These are phyloP conservation scores for Apodemia hepburni DNA, from an alignment of 2,888 invertebrate genomes.

Conservation along the genomic window DNA sequence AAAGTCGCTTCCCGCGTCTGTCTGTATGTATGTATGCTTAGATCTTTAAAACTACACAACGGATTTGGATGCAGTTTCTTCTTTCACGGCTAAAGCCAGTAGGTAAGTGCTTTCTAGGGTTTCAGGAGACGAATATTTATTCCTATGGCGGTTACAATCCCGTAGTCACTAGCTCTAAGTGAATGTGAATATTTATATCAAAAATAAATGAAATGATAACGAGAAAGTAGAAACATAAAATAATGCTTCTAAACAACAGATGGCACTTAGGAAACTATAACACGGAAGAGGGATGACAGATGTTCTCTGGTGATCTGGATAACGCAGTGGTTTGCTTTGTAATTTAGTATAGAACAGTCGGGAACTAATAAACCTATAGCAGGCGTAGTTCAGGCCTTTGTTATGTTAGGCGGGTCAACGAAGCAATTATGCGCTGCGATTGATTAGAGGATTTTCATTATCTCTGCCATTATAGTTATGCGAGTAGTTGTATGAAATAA, in stretches of 20 bases:
- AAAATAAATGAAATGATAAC: too few relatives aligned
- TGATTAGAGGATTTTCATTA: constrained; percentile 9
- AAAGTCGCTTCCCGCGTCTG: too few relatives aligned
- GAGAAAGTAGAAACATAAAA: neutral
- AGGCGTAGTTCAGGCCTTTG: constrained; percentile 9
- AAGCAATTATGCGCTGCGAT: constrained; percentile 15
- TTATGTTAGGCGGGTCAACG: constrained; percentile 1
- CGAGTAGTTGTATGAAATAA: neutral
- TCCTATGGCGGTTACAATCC: too few relatives aligned
- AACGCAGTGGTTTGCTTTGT: constrained; percentile 3
- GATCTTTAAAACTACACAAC: too few relatives aligned
- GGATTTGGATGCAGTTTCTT: too few relatives aligned
- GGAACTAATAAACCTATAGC: constrained; percentile 8
- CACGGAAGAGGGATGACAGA: constrained; percentile 2
- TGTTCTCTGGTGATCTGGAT: neutral
- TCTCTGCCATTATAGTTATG: constrained; percentile 7
- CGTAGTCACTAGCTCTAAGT: too few relatives aligned
- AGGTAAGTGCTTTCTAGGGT: too few relatives aligned
- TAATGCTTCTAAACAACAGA: neutral
- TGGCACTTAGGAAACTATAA: neutral
- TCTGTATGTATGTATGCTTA: too few relatives aligned
- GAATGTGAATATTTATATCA: too few relatives aligned
- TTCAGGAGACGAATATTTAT: too few relatives aligned
- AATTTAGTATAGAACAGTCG: neutral
- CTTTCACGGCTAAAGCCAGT: too few relatives aligned